Evolutionary conservation across 2,113 vertebrate genomes (phyloP).

Genomic region (Crotophaga sulcirostris): DNA sequence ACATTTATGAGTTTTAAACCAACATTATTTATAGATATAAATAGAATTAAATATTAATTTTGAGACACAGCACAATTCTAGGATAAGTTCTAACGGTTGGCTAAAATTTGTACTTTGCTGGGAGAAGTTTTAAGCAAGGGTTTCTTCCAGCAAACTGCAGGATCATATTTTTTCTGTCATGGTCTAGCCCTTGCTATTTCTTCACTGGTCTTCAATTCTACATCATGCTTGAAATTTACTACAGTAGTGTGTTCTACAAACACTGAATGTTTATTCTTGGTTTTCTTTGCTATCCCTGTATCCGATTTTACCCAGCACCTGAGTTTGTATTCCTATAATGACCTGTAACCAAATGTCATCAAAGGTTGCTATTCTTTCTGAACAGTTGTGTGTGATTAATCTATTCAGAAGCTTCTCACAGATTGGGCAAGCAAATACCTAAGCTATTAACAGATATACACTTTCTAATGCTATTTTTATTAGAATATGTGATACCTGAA

Average conservation of each 20-base stretch:
- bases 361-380: neutral
- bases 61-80: neutral
- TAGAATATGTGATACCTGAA: neutral
- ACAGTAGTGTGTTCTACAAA: neutral
- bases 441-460: neutral
- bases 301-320: neutral
- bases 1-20: neutral
- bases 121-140: fast-evolving
- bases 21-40: neutral
- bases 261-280: neutral
- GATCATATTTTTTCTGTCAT: neutral
- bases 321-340: neutral
- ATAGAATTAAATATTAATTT: neutral
- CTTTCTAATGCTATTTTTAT: neutral
- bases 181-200: neutral
- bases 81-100: neutral
- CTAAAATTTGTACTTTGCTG: neutral
- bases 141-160: neutral
- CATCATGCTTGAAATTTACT: neutral
- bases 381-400: neutral
- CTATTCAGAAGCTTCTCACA: neutral
- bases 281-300: neutral
- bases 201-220: neutral
- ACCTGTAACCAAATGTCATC: neutral
- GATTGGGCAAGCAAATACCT: neutral